phyloP scores from a whole-genome alignment of 2,888 invertebrate species.

The Cheilosia vulpina region DNA sequence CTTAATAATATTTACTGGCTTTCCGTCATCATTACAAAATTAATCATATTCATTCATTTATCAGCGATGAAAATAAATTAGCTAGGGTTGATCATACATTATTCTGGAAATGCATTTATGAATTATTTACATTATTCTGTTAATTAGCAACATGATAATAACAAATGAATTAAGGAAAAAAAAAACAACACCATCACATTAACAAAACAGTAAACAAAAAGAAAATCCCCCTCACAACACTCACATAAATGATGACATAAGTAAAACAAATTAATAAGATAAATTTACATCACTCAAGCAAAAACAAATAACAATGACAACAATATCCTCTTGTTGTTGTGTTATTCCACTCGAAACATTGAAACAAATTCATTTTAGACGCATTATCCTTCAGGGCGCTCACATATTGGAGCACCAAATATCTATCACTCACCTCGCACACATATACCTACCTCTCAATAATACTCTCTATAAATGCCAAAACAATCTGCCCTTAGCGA shows the following conservation, averaged over 20 bases:
- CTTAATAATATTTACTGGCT: background rate
- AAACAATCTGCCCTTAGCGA: slow-evolving; percentile 19
- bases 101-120: slow-evolving; percentile 47
- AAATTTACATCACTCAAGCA: slow-evolving; percentile 43
- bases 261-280: background rate
- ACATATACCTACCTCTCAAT: slow-evolving; percentile 15
- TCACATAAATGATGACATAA: slow-evolving; percentile 1
- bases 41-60: slow-evolving; percentile 5
- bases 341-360: slow-evolving; percentile 34
- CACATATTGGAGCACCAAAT: background rate
- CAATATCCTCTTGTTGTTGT: background rate
- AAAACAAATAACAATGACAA: slow-evolving; percentile 37
- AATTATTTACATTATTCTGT: slow-evolving; percentile 9
- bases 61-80: background rate
- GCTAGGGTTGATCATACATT: slow-evolving; percentile 2
- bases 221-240: slow-evolving; percentile 1
- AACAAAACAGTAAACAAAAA: slow-evolving; percentile 3
- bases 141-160: slow-evolving; percentile 16
- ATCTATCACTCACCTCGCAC: slow-evolving; percentile 53
- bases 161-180: background rate
- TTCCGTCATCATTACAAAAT: background rate
- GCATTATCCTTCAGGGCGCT: background rate
- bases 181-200: slow-evolving; percentile 55
- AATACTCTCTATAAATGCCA: background rate
- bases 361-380: slow-evolving; percentile 32